These are phyloP conservation scores for Parnassius mnemosyne DNA, from an alignment of 2,888 invertebrate species.

Conservation along the genomic window DNA sequence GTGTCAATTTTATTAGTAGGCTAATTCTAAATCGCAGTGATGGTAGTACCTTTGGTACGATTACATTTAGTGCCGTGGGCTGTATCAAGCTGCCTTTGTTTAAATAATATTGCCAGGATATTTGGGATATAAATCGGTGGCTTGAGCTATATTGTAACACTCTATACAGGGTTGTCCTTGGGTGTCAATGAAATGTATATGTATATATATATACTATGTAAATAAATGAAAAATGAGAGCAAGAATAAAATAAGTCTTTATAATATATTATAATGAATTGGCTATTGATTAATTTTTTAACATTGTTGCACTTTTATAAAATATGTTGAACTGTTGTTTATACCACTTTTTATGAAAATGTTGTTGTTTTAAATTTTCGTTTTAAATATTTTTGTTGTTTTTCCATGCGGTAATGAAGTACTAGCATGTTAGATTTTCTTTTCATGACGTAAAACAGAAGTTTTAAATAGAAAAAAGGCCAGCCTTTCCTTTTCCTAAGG, in stretches of 20 bases:
- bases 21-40: slow-evolving; percentile 21
- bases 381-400: slow-evolving; percentile 39
- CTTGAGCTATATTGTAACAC: slow-evolving; percentile 15
- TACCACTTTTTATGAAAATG: slow-evolving; percentile 59
- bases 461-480: neutral
- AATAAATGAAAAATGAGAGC: slow-evolving; percentile 25
- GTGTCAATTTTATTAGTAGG: slow-evolving; percentile 20
- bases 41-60: slow-evolving; percentile 16
- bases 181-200: slow-evolving; percentile 28
- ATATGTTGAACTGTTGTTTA: slow-evolving; percentile 65
- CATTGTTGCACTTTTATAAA: slow-evolving; percentile 58
- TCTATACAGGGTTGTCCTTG: slow-evolving; percentile 30
- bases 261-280: slow-evolving; percentile 19
- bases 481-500: no score
- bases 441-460: slow-evolving; percentile 4
- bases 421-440: slow-evolving; percentile 7
- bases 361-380: slow-evolving; percentile 59
- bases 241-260: slow-evolving; percentile 37
- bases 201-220: slow-evolving; percentile 28
- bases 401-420: slow-evolving; percentile 8
- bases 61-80: slow-evolving; percentile 11
- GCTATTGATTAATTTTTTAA: slow-evolving; percentile 36
- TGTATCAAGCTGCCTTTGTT: slow-evolving; percentile 2
- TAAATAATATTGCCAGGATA: slow-evolving; percentile 9
- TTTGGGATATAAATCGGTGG: slow-evolving; percentile 1